A percentile compares a stretch with the other conserved stretches of the same genome.
Conservation (phyloP, 2,113 vertebrate genomes). For the Thamnaconus septentrionalis region DNA sequence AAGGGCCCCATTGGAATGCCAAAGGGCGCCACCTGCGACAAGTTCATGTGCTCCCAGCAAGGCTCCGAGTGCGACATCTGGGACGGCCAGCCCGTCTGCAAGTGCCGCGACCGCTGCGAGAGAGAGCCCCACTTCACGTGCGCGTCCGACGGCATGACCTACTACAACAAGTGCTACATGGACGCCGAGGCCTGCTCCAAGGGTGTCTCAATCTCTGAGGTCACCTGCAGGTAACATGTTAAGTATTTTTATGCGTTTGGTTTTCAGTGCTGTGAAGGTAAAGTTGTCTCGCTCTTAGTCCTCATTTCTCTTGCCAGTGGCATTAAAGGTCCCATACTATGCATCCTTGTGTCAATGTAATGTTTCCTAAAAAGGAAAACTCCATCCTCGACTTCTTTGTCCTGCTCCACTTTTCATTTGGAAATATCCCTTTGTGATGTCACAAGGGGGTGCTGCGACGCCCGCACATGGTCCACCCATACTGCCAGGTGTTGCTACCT, state of each 20-base stretch:
- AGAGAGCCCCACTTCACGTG: conserved; percentile 96
- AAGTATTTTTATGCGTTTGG: conserved; percentile 66
- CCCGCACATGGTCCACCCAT: too few relatives aligned
- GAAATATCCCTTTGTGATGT: too few relatives aligned
- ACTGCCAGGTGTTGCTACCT: too few relatives aligned
- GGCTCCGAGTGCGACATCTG: conserved; percentile 98
- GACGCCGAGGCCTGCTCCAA: conserved; percentile 96
- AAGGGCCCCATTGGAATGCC: conserved; percentile 94
- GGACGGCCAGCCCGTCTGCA: conserved; percentile 96
- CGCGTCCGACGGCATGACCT: conserved; percentile 95
- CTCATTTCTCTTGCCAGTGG: background rate
- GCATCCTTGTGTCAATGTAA: background rate
- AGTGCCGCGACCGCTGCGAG: conserved; percentile 95
- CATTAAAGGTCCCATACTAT: background rate
- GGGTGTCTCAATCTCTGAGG: conserved; percentile 88
- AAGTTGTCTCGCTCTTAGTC: conserved; percentile 3
- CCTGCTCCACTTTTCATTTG: too few relatives aligned
- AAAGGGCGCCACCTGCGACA: conserved; percentile 90
- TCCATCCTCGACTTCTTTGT: too few relatives aligned
- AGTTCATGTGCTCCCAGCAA: conserved; percentile 96
- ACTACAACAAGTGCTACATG: conserved; percentile 99
- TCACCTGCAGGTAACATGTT: conserved; percentile 88
- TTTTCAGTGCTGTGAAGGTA: conserved; percentile 52
- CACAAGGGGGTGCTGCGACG: too few relatives aligned
- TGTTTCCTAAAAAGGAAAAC: too few relatives aligned